These are phyloP conservation scores for Pristionchus exspectatus DNA, from an alignment of 2,888 invertebrate species.

Conservation along the genomic window DNA sequence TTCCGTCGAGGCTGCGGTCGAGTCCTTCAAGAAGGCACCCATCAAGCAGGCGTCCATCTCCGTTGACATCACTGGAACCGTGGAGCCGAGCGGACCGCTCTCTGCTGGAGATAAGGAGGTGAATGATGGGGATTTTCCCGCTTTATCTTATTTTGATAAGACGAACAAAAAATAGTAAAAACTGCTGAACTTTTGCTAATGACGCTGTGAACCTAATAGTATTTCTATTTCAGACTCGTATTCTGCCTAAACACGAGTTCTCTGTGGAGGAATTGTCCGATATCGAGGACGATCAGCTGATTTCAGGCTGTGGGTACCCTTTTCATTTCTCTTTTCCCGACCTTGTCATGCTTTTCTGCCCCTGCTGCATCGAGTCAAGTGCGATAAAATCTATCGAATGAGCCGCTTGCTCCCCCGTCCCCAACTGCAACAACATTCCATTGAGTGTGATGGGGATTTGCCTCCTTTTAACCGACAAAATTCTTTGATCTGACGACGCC, in stretches of 20 bases:
- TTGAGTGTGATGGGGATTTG: background rate
- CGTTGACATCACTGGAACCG: background rate
- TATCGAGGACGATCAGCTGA: conserved; percentile 11
- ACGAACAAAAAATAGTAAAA: too few species aligned
- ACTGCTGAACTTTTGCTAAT: too few species aligned
- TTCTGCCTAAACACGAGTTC: background rate
- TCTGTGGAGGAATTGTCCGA: conserved; percentile 21
- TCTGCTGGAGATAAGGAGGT: background rate
- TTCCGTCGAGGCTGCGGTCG: background rate
- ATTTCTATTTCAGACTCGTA: background rate
- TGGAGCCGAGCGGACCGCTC: background rate
- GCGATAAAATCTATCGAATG: background rate
- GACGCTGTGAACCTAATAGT: background rate
- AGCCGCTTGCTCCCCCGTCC: background rate
- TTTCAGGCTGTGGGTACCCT: background rate
- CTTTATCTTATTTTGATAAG: too few species aligned
- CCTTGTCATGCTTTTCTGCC: background rate
- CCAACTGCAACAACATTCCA: background rate
- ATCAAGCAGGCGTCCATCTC: conserved; percentile 36
- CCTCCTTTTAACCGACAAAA: background rate
- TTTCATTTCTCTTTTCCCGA: background rate
- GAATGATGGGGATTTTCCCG: background rate
- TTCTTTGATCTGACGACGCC: background rate
- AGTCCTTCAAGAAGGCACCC: background rate
- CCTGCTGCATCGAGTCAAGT: background rate